These are phyloP conservation scores for Progne subis DNA, from an alignment of 2,113 vertebrate species.

Conservation along the genomic window DNA sequence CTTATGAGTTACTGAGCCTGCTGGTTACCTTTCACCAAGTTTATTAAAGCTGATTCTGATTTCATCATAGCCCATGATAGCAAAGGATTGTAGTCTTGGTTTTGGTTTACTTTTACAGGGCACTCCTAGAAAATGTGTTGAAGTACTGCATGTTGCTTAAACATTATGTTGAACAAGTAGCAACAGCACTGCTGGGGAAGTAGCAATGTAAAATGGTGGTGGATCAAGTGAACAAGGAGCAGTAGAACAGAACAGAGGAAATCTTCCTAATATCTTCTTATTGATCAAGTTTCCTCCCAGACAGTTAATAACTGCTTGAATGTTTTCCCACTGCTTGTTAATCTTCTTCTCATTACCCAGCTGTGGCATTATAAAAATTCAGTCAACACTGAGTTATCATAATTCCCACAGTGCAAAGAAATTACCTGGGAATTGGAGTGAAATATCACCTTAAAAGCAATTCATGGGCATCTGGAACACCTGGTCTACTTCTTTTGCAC, in stretches of 20 bases:
- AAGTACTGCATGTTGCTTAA: not conserved
- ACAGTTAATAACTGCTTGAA: not conserved
- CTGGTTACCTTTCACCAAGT: not conserved
- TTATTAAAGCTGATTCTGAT: not conserved
- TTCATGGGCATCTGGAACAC: not conserved
- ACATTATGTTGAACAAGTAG: not conserved
- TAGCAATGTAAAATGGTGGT: not conserved
- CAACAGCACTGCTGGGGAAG: not conserved
- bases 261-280: not conserved
- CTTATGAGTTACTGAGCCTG: not conserved
- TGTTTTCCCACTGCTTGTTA: not conserved
- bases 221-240: not conserved
- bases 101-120: not conserved
- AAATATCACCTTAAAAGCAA: not conserved
- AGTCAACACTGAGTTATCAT: not conserved
- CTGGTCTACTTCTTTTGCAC: not conserved
- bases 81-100: not conserved
- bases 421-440: not conserved
- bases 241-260: not conserved
- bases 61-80: not conserved
- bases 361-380: not conserved
- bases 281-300: not conserved
- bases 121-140: not conserved
- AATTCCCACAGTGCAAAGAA: not conserved
- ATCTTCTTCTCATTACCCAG: not conserved